These are phyloP conservation scores for Dioctria rufipes DNA, from an alignment of 2,888 invertebrate species.

Conservation along the genomic window DNA sequence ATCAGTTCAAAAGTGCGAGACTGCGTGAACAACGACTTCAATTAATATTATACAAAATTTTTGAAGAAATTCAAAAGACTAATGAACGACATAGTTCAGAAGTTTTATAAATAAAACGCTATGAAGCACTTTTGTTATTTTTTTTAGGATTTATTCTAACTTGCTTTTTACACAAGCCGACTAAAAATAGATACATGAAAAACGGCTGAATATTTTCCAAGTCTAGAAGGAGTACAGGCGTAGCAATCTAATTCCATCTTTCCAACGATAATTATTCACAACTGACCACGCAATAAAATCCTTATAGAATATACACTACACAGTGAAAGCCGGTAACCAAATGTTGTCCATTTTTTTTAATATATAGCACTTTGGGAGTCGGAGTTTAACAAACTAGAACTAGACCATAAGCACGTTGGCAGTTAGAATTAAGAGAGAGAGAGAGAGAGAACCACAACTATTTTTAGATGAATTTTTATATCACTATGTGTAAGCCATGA, in stretches of 20 bases:
- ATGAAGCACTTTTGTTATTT: constrained; percentile 41
- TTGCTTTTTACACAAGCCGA: constrained; percentile 51
- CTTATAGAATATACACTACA: not conserved
- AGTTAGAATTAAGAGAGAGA: constrained; percentile 2
- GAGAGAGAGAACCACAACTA: not conserved
- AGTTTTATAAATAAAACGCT: constrained; percentile 57
- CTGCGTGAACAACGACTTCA: not conserved
- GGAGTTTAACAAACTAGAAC: constrained; percentile 15
- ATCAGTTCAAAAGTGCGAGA: no score
- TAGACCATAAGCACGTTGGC: constrained; percentile 39
- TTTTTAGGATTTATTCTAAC: constrained; percentile 51
- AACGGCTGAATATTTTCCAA: constrained; percentile 42
- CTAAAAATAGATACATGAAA: constrained; percentile 55
- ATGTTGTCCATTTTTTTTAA: constrained; percentile 16
- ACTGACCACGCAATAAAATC: constrained; percentile 24
- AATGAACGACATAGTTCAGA: constrained; percentile 56
- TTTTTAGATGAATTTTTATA: constrained; percentile 47
- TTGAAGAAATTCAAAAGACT: constrained; percentile 11
- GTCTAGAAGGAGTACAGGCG: constrained; percentile 11
- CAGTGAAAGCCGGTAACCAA: constrained; percentile 16
- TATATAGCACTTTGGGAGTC: constrained; percentile 11
- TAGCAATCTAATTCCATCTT: constrained; percentile 1
- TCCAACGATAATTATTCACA: constrained; percentile 18
- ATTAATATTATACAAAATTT: constrained; percentile 15
- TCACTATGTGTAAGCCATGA: constrained; percentile 39